Percentiles rank a stretch among this genome's conserved stretches.
These are phyloP conservation scores for Amphimallon solstitiale DNA, from an alignment of 2,888 invertebrate genomes.

Conservation along the genomic window DNA sequence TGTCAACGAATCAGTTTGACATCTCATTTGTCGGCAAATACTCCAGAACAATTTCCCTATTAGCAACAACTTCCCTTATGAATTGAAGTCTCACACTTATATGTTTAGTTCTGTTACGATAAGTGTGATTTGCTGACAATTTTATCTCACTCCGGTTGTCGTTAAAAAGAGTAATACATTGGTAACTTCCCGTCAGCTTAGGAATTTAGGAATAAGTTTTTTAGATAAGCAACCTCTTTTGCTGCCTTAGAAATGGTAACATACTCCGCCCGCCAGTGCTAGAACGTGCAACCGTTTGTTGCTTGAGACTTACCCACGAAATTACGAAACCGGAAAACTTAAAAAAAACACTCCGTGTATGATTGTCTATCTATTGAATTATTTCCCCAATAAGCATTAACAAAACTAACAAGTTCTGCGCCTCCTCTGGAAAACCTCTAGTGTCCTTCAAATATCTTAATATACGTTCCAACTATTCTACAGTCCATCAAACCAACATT, in stretches of 20 bases:
- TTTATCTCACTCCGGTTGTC: too few species aligned
- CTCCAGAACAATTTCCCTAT: slow-evolving; percentile 29
- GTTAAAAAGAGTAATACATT: slow-evolving; percentile 14
- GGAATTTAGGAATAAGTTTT: slow-evolving; percentile 29
- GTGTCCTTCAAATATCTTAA: slow-evolving; percentile 44
- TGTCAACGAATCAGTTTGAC: too few species aligned
- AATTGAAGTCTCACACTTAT: slow-evolving; percentile 45
- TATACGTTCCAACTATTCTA: slow-evolving; percentile 41
- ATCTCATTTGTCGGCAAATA: slow-evolving; percentile 41
- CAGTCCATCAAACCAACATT: too few species aligned
- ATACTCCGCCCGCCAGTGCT: slow-evolving; percentile 53
- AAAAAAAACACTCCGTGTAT: slow-evolving; percentile 52
- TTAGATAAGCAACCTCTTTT: slow-evolving; percentile 45
- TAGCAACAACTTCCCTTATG: slow-evolving; percentile 39
- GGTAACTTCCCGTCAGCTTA: slow-evolving; percentile 15
- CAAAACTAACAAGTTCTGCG: slow-evolving; percentile 39
- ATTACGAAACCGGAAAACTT: slow-evolving; percentile 47
- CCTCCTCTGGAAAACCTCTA: slow-evolving; percentile 35
- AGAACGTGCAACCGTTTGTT: slow-evolving; percentile 52
- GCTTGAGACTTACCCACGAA: slow-evolving; percentile 52
- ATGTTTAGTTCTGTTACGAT: slow-evolving; percentile 42
- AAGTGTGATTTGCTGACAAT: slow-evolving; percentile 20
- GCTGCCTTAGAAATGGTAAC: slow-evolving; percentile 49
- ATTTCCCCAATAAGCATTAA: slow-evolving; percentile 43
- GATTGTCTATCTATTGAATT: slow-evolving; percentile 56